These are phyloP conservation scores for Ferdinandea cuprea DNA, from an alignment of 2,888 invertebrate genomes.

Conservation along the genomic window DNA sequence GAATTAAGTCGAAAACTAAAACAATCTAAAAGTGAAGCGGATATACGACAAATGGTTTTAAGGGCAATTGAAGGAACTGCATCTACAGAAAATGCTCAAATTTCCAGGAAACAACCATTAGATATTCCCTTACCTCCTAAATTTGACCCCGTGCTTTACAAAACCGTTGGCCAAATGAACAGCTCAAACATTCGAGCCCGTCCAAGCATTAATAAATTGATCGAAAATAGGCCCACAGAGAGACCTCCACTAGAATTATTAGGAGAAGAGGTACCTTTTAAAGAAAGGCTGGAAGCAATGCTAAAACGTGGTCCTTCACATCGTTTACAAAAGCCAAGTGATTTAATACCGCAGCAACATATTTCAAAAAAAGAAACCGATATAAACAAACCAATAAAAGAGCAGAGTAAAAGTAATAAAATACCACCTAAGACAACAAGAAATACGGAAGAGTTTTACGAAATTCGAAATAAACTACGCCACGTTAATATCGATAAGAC, in stretches of 20 bases:
- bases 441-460: not conserved
- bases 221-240: not conserved
- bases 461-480: conserved; percentile 2
- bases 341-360: not conserved
- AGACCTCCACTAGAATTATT: not conserved
- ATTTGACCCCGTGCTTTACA: conserved; percentile 19
- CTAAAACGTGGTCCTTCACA: conserved; percentile 80
- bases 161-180: not conserved
- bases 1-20: not conserved
- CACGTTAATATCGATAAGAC: conserved; percentile 44
- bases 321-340: conserved; percentile 76
- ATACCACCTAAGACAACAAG: too few species aligned
- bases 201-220: conserved; percentile 4
- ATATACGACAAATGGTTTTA: not conserved
- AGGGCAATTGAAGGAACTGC: not conserved
- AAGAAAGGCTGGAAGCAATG: conserved; percentile 80
- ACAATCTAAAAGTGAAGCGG: conserved; percentile 2
- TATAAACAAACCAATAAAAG: too few species aligned
- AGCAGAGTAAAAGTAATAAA: too few species aligned
- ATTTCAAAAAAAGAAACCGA: too few species aligned
- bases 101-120: not conserved
- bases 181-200: not conserved
- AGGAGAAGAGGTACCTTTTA: conserved; percentile 77
- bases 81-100: not conserved
- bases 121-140: conserved; percentile 4